Evolutionary conservation across 1,140 invertebrate species (phyloP).

Genomic region (Ctenoplectra terminalis): DNA sequence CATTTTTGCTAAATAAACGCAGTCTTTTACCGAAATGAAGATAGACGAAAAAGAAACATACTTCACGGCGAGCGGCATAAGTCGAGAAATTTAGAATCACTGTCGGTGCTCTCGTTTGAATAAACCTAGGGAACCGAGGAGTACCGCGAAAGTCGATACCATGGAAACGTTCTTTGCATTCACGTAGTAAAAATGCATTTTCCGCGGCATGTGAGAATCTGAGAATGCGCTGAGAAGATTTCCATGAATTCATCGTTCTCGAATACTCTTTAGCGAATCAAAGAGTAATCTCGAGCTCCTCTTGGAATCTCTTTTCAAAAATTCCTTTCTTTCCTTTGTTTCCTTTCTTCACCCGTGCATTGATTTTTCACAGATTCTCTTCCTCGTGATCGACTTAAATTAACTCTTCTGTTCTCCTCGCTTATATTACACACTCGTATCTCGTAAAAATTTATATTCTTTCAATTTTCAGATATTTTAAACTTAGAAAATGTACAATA

Average conservation of each 20-base stretch:
- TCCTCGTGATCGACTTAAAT: neutral
- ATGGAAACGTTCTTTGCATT: neutral
- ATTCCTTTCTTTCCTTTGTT: neutral
- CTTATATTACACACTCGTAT: too few species aligned
- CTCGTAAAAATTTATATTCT: too few species aligned
- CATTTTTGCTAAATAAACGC: neutral
- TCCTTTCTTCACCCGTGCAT: neutral
- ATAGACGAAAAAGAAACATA: neutral
- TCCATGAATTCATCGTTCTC: neutral
- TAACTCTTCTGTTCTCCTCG: too few species aligned
- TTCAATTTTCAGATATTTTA: too few species aligned
- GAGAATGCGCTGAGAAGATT: neutral
- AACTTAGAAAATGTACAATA: too few species aligned
- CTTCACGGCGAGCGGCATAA: neutral
- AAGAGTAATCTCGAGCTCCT: neutral
- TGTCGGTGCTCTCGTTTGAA: neutral
- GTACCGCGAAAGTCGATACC: neutral
- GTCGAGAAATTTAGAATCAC: neutral
- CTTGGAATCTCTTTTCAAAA: neutral
- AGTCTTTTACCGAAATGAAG: neutral
- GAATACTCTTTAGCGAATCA: constrained; percentile 1
- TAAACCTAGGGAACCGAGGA: neutral
- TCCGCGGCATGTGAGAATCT: neutral
- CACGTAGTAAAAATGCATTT: too few species aligned
- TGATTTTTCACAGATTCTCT: too few species aligned